Base-by-base conservation (phyloP, 2,113 vertebrate species). In the Ceyx melanurus region DNA sequence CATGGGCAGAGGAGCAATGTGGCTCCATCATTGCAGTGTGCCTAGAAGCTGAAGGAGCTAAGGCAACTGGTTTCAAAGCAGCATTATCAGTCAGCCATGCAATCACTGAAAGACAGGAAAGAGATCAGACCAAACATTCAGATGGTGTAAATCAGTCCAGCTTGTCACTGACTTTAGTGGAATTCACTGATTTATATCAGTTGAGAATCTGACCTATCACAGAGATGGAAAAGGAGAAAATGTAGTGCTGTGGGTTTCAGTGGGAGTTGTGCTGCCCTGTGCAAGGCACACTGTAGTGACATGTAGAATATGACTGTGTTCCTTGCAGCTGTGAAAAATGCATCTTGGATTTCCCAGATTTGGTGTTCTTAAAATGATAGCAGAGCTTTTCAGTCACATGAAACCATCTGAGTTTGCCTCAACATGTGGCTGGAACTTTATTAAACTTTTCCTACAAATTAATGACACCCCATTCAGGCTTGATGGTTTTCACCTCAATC, bases 251-350 rank as follows among this genome's bases (percentile, higher is more conserved):
- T 64, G 71, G n/a, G 64, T 60, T 53, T 93, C 73, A 75, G 67
- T 60, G 82, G 67, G 91, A 95, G 90, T 29, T 91, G 75, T 78
- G 68, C 43, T 91, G 43, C 65, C 16, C 43, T 83, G 88, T 83
- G 35, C 90, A 83, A 90, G 68, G 57, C 57, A 61, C 53, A 72
- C n/a, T 42, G 19, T 67, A 72, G 35, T 85, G 77, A 71, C 3
- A 0, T 75, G 70, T 78, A 26, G 29, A n/a, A 51, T 62, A 66
- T 72, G 82, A 60, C 76, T 88, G 93, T 94, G 72, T 29, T 94
- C 31, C 79, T 46, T 86, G 79, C 84, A 96, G 88, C 85, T 95
- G 88, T 60, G 79, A 51, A 82, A 95, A 51, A 53, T 53, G 31
- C 26, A 84, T 4, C 90, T 95, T 4, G 0, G 29, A 83, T 88